Percentiles rank a stretch among this genome's conserved stretches.
phyloP scores from a whole-genome alignment of 2,888 invertebrate genomes.

The Lasioglossum vierecki region DNA sequence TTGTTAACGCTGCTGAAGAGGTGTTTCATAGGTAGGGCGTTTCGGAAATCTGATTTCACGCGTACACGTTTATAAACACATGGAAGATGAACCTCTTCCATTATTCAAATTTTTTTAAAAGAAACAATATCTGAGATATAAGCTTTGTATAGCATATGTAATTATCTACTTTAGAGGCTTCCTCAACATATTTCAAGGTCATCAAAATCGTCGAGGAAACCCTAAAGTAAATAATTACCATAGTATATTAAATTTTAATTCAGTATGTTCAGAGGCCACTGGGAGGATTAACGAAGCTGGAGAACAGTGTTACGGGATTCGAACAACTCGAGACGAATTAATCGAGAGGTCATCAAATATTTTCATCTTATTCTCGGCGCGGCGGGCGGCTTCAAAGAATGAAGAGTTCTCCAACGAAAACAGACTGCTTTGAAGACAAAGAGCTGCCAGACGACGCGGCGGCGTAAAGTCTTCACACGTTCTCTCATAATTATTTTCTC shows the following conservation, averaged over 20 bases:
- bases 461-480: slow-evolving; percentile 57
- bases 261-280: not conserved
- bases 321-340: not conserved
- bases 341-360: slow-evolving; percentile 8
- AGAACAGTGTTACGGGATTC: not conserved
- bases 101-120: too few relatives aligned
- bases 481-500: slow-evolving; percentile 72
- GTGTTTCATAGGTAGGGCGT: not conserved
- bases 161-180: too few relatives aligned
- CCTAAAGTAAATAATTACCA: too few relatives aligned
- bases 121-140: too few relatives aligned
- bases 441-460: slow-evolving; percentile 10
- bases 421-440: slow-evolving; percentile 21
- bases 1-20: not conserved
- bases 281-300: not conserved
- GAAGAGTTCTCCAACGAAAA: not conserved
- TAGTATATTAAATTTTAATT: too few relatives aligned
- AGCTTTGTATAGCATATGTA: too few relatives aligned
- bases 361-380: slow-evolving; percentile 1
- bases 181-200: too few relatives aligned
- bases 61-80: not conserved
- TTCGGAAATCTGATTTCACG: not conserved
- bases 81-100: too few relatives aligned
- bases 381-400: not conserved
- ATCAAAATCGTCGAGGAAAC: too few relatives aligned